These are phyloP conservation scores for Sinocyclocheilus maitianheensis DNA, from an alignment of 2,113 vertebrate genomes.

Conservation along the genomic window DNA sequence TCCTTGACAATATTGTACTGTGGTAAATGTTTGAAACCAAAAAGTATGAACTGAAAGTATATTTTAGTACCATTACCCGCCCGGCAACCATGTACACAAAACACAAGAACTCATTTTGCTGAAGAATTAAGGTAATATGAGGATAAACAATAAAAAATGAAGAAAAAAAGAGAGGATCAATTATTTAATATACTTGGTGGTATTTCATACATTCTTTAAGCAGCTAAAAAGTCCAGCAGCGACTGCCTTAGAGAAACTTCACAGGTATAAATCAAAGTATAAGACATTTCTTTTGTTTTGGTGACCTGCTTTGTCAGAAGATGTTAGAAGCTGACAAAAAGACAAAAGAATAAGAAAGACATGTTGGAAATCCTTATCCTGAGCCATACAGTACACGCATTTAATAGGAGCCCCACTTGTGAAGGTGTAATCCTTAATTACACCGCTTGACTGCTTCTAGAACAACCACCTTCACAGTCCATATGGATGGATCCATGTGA, in stretches of 20 bases:
- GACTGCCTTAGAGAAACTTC: neutral
- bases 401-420: constrained; percentile 58
- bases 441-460: constrained; percentile 55
- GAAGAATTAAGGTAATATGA: neutral
- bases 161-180: neutral
- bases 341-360: neutral
- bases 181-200: neutral
- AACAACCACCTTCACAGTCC: constrained; percentile 47
- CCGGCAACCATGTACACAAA: neutral
- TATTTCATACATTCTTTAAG: neutral
- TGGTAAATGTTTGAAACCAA: neutral
- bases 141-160: neutral
- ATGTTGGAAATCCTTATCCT: neutral
- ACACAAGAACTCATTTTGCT: neutral
- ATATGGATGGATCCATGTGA: constrained; percentile 37
- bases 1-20: neutral
- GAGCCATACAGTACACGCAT: constrained; percentile 39
- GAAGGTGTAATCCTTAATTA: constrained; percentile 55
- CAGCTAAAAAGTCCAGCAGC: neutral
- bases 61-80: neutral
- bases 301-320: constrained; percentile 20
- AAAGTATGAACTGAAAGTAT: neutral
- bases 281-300: neutral
- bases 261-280: neutral
- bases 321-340: constrained; percentile 26